Percentiles rank a stretch among this genome's conserved stretches.
phyloP scores from a whole-genome alignment of 2,888 invertebrate species.

The Pristionchus japonicus region DNA sequence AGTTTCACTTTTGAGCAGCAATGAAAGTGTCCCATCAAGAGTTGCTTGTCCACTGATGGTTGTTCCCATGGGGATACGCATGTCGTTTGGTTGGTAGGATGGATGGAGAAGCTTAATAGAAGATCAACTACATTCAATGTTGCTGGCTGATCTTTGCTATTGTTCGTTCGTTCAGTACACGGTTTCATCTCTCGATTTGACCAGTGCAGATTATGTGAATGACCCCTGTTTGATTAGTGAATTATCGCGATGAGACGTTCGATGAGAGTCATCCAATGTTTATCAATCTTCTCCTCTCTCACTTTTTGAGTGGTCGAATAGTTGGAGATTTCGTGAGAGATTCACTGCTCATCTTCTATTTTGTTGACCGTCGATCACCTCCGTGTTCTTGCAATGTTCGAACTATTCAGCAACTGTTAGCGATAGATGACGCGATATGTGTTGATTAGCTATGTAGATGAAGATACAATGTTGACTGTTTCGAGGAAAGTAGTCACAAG shows the following conservation, averaged over 20 bases:
- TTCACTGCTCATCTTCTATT: background rate
- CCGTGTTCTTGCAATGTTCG: no score
- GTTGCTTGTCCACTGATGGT: background rate
- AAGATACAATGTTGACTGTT: background rate
- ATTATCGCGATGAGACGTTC: conserved; percentile 34
- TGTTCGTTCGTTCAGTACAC: background rate
- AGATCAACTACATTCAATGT: no score
- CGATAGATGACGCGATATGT: background rate
- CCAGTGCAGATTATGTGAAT: conserved; percentile 7
- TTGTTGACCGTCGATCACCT: background rate
- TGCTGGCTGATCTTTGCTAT: no score
- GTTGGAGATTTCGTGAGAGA: background rate
- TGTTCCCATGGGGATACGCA: background rate
- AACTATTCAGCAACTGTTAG: no score
- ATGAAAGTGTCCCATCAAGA: background rate
- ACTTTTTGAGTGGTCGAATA: background rate
- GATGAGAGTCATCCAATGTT: background rate
- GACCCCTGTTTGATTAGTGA: conserved; percentile 25
- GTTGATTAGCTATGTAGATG: background rate
- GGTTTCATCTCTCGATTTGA: no score
- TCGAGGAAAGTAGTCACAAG: background rate
- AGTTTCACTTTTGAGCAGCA: background rate
- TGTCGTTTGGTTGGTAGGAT: background rate
- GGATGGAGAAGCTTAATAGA: no score
- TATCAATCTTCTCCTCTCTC: conserved; percentile 16